Evolutionary conservation across 1,140 invertebrate species (phyloP).

Genomic region (Gryon sp.): DNA sequence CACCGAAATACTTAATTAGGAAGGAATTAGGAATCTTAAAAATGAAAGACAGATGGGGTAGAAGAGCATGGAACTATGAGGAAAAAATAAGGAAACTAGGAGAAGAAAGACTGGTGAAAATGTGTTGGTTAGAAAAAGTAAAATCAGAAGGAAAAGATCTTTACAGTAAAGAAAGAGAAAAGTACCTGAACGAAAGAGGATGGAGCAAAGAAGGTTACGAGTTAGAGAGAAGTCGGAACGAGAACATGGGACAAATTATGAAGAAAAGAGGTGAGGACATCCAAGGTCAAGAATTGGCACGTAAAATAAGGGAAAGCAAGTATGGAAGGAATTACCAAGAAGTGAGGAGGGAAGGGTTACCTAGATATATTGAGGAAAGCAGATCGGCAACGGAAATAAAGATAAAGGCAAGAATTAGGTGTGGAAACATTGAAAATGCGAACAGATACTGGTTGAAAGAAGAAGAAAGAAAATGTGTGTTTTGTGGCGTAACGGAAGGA

Average conservation of each 20-base stretch:
- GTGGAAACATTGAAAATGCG: no score
- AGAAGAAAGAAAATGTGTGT: no score
- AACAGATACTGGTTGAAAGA: no score
- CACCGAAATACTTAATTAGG: no score
- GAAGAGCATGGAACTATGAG: conserved; percentile 6
- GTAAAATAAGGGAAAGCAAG: not conserved
- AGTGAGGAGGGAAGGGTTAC: not conserved
- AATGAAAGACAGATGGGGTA: conserved; percentile 6
- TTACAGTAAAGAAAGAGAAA: not conserved
- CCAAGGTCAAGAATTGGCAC: not conserved
- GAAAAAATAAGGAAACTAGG: no score
- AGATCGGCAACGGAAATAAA: no score
- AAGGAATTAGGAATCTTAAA: no score
- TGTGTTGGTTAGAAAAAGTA: no score
- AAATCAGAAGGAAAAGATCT: not conserved
- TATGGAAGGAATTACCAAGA: not conserved
- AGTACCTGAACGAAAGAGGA: no score
- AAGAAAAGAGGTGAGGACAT: not conserved
- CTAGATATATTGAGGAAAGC: no score
- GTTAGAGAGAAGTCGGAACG: not conserved
- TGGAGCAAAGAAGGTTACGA: not conserved
- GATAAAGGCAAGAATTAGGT: no score
- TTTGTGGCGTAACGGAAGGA: not conserved
- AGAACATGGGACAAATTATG: not conserved
- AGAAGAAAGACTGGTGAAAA: no score